These are phyloP conservation scores for Coregonus sp. DNA, from an alignment of 2,797 vertebrate species.

Conservation along the genomic window DNA sequence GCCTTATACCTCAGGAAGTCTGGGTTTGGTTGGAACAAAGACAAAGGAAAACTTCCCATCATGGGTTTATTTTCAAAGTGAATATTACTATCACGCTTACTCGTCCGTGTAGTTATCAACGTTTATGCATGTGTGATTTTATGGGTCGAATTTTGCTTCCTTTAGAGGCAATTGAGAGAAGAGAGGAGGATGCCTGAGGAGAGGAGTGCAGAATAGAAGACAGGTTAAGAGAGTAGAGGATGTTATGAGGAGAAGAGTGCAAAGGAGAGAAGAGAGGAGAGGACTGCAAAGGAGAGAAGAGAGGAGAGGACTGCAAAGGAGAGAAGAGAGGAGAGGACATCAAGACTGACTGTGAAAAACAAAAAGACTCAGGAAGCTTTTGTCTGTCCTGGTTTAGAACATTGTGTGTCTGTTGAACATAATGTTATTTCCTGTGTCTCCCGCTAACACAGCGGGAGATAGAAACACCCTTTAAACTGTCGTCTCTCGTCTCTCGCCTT, in stretches of 20 bases:
- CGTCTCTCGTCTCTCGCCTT: not conserved
- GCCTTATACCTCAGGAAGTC: constrained; percentile 31
- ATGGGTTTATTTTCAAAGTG: not conserved
- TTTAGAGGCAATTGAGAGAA: not conserved
- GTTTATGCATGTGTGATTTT: not conserved
- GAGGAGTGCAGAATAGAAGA: not conserved
- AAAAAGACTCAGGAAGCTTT: not conserved
- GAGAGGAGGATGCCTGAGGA: not conserved
- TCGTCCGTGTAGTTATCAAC: not conserved
- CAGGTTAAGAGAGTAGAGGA: not conserved
- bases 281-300: not conserved
- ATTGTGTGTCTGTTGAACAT: not conserved
- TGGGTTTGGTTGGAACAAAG: not conserved
- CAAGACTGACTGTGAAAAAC: not conserved
- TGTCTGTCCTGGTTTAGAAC: not conserved
- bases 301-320: constrained; percentile 50
- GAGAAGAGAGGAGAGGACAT: not conserved
- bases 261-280: not conserved
- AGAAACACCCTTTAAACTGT: not conserved
- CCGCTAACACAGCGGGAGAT: not conserved
- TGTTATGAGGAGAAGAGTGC: not conserved
- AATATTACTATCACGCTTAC: not conserved
- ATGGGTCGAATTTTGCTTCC: no score
- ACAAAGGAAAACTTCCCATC: not conserved
- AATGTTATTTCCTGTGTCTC: not conserved